Percentiles rank a stretch among this genome's conserved stretches.
Evolutionary conservation across 2,888 invertebrate species (phyloP).

Genomic region (Scaptomyza caliginosa): DNA sequence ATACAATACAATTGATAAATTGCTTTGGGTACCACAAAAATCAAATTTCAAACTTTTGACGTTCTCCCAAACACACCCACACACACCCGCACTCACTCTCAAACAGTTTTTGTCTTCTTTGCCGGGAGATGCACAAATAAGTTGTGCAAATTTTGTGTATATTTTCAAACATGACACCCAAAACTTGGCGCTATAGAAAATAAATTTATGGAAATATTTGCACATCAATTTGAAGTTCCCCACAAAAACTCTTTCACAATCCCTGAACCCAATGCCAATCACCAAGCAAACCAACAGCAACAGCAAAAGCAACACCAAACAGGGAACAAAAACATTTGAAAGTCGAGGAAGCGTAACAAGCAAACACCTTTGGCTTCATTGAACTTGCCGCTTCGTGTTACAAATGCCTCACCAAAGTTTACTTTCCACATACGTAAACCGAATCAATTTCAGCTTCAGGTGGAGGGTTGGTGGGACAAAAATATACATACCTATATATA

Average conservation of each 20-base stretch:
- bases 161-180: conserved; percentile 75
- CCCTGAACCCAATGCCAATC: conserved; percentile 34
- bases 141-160: conserved; percentile 54
- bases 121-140: conserved; percentile 23
- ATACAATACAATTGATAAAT: neutral
- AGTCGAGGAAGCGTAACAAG: conserved; percentile 33
- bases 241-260: conserved; percentile 9
- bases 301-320: conserved; percentile 1
- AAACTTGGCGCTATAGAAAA: conserved; percentile 62
- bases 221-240: conserved; percentile 70
- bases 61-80: neutral
- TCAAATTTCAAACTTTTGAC: conserved; percentile 25
- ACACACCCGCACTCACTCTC: neutral
- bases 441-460: conserved; percentile 66
- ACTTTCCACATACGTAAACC: conserved; percentile 62
- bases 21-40: conserved; percentile 6
- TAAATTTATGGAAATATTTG: conserved; percentile 78
- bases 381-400: conserved; percentile 72
- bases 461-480: neutral
- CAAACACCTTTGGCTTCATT: conserved; percentile 77
- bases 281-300: conserved; percentile 27
- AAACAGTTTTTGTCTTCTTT: conserved; percentile 10
- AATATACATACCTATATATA: neutral
- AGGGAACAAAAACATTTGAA: conserved; percentile 11
- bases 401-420: conserved; percentile 62